Conservation (phyloP, 1,140 invertebrate species). For the Luehdorfia chinensis region DNA sequence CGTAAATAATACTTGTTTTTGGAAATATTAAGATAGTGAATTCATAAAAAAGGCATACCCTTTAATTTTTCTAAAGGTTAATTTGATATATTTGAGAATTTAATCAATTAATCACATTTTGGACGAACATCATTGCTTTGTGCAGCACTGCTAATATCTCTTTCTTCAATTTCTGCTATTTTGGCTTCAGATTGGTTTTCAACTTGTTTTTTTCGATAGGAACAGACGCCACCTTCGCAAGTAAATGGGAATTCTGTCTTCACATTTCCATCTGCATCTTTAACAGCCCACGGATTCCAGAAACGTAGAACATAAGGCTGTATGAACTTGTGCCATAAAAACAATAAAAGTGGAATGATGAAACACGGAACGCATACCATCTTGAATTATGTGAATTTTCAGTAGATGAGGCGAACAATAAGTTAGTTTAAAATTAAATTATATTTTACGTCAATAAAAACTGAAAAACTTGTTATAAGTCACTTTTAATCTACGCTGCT, state of each 20-base stretch:
- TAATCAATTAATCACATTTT: constrained; percentile 14
- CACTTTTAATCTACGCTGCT: too few relatives aligned
- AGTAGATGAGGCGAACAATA: too few relatives aligned
- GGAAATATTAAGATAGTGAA: too few relatives aligned
- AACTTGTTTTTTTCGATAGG: constrained; percentile 38
- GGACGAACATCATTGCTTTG: not conserved
- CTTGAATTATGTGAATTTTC: too few relatives aligned
- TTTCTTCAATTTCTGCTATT: constrained; percentile 2
- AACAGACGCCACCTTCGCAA: constrained; percentile 75
- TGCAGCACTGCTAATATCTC: too few relatives aligned
- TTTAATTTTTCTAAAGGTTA: too few relatives aligned
- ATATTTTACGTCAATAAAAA: too few relatives aligned
- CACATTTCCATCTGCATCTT: constrained; percentile 77
- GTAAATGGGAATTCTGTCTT: constrained; percentile 78
- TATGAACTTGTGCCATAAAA: constrained; percentile 86
- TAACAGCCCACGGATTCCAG: constrained; percentile 86
- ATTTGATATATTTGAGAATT: too few relatives aligned
- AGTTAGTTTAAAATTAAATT: too few relatives aligned
- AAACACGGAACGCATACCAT: constrained; percentile 90
- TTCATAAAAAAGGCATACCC: too few relatives aligned
- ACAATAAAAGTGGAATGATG: constrained; percentile 84
- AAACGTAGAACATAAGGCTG: constrained; percentile 84
- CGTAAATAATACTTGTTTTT: too few relatives aligned
- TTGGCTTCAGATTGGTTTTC: constrained; percentile 7
- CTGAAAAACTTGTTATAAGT: too few relatives aligned